Conservation (phyloP, 1,140 invertebrate species). For the Branchinecta lindahli region DNA sequence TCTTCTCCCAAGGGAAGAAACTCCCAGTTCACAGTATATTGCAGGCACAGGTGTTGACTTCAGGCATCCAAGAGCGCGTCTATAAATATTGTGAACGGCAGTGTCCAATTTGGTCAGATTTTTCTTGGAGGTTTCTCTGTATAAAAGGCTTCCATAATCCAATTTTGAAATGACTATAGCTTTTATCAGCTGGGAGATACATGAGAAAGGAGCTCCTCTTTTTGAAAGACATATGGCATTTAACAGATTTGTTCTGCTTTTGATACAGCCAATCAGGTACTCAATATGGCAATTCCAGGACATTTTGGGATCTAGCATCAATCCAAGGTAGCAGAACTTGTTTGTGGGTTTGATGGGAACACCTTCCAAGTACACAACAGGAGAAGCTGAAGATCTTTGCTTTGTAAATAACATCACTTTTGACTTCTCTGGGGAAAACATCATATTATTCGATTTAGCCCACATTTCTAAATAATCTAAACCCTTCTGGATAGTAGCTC, state of each 20-base stretch:
- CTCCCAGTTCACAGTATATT: neutral
- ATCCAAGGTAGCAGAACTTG: neutral
- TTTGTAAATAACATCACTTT: neutral
- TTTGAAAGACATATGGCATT: neutral
- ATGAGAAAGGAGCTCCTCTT: neutral
- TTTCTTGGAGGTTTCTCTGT: neutral
- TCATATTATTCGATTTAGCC: neutral
- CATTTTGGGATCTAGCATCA: constrained; percentile 1
- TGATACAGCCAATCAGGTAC: neutral
- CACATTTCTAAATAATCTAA: neutral
- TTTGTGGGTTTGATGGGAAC: neutral
- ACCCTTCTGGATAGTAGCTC: no score
- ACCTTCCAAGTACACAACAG: neutral
- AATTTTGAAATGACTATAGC: neutral
- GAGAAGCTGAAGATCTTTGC: neutral
- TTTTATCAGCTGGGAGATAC: neutral
- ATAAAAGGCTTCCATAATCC: neutral
- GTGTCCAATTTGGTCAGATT: neutral
- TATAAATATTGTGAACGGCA: neutral
- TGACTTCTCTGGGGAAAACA: neutral
- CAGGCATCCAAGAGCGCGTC: neutral
- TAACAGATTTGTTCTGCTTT: neutral
- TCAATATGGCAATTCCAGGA: neutral
- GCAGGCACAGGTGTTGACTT: neutral
- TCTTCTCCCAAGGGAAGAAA: neutral